Evolutionary conservation across 2,888 invertebrate genomes (phyloP), one percentile per base, ranked within the genome.

Genomic region (Netelia inedita): DNA sequence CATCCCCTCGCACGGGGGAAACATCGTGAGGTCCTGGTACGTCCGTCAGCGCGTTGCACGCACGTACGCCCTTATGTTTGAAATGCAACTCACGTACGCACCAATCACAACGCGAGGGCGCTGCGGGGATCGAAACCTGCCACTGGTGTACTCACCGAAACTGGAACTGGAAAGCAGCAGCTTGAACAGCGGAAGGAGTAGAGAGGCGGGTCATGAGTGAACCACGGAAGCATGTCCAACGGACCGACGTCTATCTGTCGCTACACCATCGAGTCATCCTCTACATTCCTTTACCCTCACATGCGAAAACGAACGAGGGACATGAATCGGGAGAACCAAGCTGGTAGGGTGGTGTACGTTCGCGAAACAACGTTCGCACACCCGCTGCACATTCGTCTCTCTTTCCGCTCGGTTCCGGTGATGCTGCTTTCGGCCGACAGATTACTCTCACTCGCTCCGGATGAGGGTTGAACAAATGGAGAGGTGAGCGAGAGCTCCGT

Each of bases 81-180:
- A 72, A 72, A 86, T 87, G 80, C 90, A 75, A 87, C 84, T 88
- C 89, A 89, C 89, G 89, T 89, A 88, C 87, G 83, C 86, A 86
- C 88, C 88, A 89, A 88, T 88, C 89, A 89, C 88, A 88, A 88
- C 88, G 88, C 88, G 75, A 76, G 63, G 71, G 74, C 73, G 81
- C 66, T 55, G 46, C 79, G 86, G 81, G 90, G 89, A 90, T 87
- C 86, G 86, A 88, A 86, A 85, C 85, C 82, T 86, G 79, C 81
- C 69, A 21, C 73, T 19, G 71, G 79, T 75, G 61, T 73, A 66
- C 68, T 63, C 74, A 35, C 50, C 55, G 16, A 23, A 3, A 28
- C 28, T 74, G 63, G 79, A 73, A 68, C 73, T 69, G 68, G 74
- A 81, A 81, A 65, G 79, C 73, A 57, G 79, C 53, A 55, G 73